Percentiles rank a stretch among this genome's conserved stretches.
phyloP scores from a whole-genome alignment of 2,113 vertebrate species.

The Sturnira hondurensis region DNA sequence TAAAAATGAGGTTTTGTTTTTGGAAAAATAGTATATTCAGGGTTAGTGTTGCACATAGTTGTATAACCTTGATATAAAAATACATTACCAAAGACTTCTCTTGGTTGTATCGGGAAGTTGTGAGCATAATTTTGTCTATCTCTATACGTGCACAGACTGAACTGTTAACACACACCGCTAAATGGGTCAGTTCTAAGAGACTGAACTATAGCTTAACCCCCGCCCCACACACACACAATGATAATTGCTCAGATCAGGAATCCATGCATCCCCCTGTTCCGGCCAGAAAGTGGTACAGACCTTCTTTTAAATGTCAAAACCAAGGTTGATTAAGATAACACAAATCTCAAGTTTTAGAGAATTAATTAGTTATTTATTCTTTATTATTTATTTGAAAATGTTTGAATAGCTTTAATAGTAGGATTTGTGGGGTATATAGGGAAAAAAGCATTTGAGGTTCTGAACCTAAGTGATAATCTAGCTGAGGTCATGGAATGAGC shows the following conservation, averaged over 20 bases:
- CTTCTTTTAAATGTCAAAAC: not conserved
- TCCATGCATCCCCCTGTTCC: not conserved
- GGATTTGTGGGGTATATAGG: not conserved
- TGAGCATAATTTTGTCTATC: not conserved
- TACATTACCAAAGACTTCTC: not conserved
- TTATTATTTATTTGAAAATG: not conserved
- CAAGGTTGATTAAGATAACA: not conserved
- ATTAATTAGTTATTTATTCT: not conserved
- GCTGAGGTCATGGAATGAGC: not conserved
- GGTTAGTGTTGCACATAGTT: not conserved
- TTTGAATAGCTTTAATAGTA: not conserved
- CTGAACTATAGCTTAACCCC: not conserved
- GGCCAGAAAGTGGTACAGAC: not conserved
- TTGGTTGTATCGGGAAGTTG: not conserved
- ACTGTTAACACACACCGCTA: not conserved
- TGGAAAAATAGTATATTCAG: not conserved
- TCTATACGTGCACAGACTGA: not conserved
- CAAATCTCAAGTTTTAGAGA: not conserved
- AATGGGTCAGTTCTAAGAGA: not conserved
- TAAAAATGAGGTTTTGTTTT: not conserved
- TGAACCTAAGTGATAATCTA: not conserved
- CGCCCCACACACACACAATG: not conserved
- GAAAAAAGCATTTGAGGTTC: too few species aligned
- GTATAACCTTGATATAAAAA: not conserved
- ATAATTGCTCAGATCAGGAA: not conserved